Base-by-base conservation (phyloP, 2,797 vertebrate genomes). In the Kryptolebias ocellatus region DNA sequence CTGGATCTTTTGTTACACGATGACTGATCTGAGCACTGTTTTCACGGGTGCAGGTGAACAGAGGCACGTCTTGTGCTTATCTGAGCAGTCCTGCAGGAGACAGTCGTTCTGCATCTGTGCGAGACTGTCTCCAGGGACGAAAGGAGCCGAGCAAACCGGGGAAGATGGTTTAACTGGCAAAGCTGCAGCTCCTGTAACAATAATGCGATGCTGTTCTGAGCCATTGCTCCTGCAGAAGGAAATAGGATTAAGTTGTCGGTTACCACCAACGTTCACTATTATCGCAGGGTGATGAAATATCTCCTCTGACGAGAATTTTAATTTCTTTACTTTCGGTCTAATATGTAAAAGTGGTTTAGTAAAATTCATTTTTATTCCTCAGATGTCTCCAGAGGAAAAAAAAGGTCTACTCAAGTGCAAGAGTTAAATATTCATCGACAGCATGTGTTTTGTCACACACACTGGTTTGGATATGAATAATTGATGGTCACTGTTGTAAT, bases 361-460 rank as follows among this genome's bases (percentile, higher is more conserved):
- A 39, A 78, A 68, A 83, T 74, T 74, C 4, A 68, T 68, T 77
- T 72, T 74, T 11, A 78, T 37, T 76, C 60, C 67, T 57, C 18
- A 76, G 67, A 74, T 53, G 54, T 74, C 60, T 67, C 52, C 44
- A 64, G 61, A 72, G 60, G 24, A 24, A 34, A 78, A 78, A 75
- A 66, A 77, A 70, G 57, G 53, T 78, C 57, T 79, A 61, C 58
- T 73, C 82, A 77, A 84, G 84, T 79, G 79, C 64, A 75, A 67
- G 51, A 65, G 62, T 90, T 76, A 89, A 93, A 92, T 87, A 92
- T 90, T 89, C 61, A 92, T 86, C 57, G 59, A 49, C 74, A 90
- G 85, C 90, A 91, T 89, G 82, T 89, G 89, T 92, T 92, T 82
- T 88, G 84, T 91, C 88, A 88, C 88, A 86, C 78, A 89, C 70